Conservation (phyloP, 2,888 invertebrate species). For the Lasius fuliginosus region DNA sequence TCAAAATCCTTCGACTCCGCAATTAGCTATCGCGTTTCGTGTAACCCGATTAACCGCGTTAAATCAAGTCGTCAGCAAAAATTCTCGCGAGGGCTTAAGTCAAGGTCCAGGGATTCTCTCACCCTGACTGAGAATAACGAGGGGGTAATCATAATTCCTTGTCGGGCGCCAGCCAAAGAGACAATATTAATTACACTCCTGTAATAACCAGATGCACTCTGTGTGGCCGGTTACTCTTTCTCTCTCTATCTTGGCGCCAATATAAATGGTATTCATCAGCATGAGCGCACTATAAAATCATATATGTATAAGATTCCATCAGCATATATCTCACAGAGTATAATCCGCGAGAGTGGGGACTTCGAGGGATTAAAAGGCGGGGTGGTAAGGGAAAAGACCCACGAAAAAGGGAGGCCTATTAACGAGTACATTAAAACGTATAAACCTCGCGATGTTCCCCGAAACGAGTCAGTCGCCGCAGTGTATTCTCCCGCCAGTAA, state of each 20-base stretch:
- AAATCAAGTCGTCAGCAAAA: slow-evolving; percentile 81
- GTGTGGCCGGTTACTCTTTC: not conserved
- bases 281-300: slow-evolving; percentile 78
- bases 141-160: slow-evolving; percentile 47
- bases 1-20: slow-evolving; percentile 72
- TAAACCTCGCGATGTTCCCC: slow-evolving; percentile 69
- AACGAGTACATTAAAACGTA: slow-evolving; percentile 83
- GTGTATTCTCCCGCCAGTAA: slow-evolving; percentile 67
- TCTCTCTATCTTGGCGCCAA: slow-evolving; percentile 62
- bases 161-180: slow-evolving; percentile 61
- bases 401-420: slow-evolving; percentile 76
- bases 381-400: slow-evolving; percentile 43
- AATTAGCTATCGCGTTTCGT: slow-evolving; percentile 75
- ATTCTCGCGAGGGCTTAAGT: slow-evolving; percentile 60
- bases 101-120: slow-evolving; percentile 11
- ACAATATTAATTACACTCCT: slow-evolving; percentile 84
- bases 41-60: slow-evolving; percentile 77
- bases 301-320: slow-evolving; percentile 82
- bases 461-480: slow-evolving; percentile 64
- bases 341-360: slow-evolving; percentile 78
- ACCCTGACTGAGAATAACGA: slow-evolving; percentile 19
- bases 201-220: slow-evolving; percentile 78
- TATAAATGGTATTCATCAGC: slow-evolving; percentile 80
- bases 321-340: slow-evolving; percentile 81
- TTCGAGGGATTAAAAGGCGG: slow-evolving; percentile 75